phyloP scores from a whole-genome alignment of 2,113 vertebrate species.

The Pongo abelii region DNA sequence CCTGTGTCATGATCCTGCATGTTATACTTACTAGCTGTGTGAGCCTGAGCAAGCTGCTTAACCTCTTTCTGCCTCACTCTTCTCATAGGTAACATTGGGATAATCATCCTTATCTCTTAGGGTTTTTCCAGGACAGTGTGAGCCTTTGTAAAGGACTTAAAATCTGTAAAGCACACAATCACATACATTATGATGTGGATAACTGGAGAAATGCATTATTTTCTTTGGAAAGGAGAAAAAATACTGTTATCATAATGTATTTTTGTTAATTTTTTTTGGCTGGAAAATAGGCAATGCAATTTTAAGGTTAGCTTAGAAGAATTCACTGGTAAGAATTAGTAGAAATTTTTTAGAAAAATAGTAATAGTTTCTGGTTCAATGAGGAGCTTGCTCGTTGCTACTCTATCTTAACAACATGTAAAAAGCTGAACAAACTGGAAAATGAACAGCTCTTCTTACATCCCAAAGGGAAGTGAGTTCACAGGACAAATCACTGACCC shows the following conservation, averaged over 20 bases:
- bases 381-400: background rate
- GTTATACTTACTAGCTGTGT: background rate
- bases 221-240: background rate
- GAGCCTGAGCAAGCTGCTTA: background rate
- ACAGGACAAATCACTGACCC: background rate
- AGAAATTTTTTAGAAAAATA: background rate
- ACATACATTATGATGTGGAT: background rate
- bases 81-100: background rate
- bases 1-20: too few species aligned
- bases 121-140: background rate
- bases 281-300: background rate
- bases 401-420: background rate
- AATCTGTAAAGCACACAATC: background rate
- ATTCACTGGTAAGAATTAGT: background rate
- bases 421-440: background rate
- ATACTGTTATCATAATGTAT: background rate
- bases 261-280: background rate
- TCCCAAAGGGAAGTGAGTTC: background rate
- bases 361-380: background rate
- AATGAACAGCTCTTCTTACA: background rate
- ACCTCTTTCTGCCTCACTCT: background rate
- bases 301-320: background rate
- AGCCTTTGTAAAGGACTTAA: background rate
- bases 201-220: background rate
- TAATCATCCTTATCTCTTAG: background rate